phyloP scores from a whole-genome alignment of 2,113 vertebrate genomes.

The Casuarius casuarius region DNA sequence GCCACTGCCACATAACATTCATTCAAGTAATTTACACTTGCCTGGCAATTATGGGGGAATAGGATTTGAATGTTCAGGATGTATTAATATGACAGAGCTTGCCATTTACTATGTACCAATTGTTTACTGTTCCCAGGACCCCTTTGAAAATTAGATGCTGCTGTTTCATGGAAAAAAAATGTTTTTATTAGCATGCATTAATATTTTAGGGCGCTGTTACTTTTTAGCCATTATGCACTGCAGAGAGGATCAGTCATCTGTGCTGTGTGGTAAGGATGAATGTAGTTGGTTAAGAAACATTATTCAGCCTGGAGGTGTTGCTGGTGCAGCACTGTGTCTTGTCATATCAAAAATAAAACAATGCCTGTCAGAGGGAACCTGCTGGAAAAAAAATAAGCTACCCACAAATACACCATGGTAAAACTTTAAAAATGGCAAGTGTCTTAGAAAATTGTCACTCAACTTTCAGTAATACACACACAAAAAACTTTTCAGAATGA shows the following conservation, averaged over 20 bases:
- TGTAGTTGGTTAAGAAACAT: slow-evolving; percentile 46
- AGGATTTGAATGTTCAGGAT: background rate
- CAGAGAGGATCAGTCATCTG: background rate
- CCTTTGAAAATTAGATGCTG: slow-evolving; percentile 19
- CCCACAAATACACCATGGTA: background rate
- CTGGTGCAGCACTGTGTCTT: slow-evolving; percentile 40
- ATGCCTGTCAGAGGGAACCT: slow-evolving; percentile 23
- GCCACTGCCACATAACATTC: slow-evolving; percentile 16
- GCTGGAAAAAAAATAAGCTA: background rate
- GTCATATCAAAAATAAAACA: slow-evolving; percentile 39
- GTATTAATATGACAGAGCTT: background rate
- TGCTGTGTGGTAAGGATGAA: background rate
- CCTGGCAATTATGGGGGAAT: background rate
- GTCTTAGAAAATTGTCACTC: background rate
- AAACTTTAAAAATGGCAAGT: background rate
- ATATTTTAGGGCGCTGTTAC: slow-evolving; percentile 30
- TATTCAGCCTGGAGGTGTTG: slow-evolving; percentile 67
- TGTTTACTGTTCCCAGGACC: slow-evolving; percentile 48
- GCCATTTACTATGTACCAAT: background rate
- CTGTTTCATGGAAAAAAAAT: background rate
- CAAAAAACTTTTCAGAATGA: background rate
- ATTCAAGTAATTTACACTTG: slow-evolving; percentile 56
- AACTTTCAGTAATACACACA: background rate
- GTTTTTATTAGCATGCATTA: slow-evolving; percentile 42
- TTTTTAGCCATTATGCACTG: background rate